Conservation (phyloP, 2,888 invertebrate species). For the Cheilosia soror region DNA sequence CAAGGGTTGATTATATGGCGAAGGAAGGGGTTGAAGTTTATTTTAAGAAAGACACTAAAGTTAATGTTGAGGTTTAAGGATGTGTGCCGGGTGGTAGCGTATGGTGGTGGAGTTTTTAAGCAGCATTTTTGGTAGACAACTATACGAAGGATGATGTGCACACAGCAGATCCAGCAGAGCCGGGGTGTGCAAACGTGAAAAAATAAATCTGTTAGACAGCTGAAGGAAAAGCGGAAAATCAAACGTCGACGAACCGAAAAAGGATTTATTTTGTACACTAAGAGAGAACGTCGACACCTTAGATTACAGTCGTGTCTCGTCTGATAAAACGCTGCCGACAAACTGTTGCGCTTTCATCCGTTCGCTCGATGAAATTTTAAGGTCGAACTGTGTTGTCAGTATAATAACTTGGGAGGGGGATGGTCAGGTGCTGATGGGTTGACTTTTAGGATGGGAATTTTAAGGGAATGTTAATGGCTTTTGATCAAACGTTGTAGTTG, state of each 20-base stretch:
- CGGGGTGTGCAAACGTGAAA: slow-evolving; percentile 51
- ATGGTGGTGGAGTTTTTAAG: slow-evolving; percentile 15
- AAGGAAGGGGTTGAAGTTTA: slow-evolving; percentile 67
- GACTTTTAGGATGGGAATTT: too few species aligned
- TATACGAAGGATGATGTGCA: neutral
- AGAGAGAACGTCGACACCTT: slow-evolving; percentile 74
- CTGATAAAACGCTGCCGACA: slow-evolving; percentile 72
- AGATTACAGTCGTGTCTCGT: slow-evolving; percentile 77
- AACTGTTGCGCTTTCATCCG: slow-evolving; percentile 63
- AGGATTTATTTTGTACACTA: slow-evolving; percentile 61
- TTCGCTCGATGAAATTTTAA: slow-evolving; percentile 29
- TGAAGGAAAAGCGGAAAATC: slow-evolving; percentile 70
- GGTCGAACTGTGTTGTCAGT: too few species aligned
- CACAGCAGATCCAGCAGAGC: slow-evolving; percentile 3
- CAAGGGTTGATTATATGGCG: slow-evolving; percentile 64
- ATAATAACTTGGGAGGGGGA: too few species aligned
- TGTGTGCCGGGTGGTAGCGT: neutral
- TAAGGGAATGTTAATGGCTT: too few species aligned
- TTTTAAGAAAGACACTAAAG: slow-evolving; percentile 64
- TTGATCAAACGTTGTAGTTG: too few species aligned
- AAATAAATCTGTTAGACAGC: slow-evolving; percentile 59
- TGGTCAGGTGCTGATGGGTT: too few species aligned
- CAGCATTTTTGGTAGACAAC: slow-evolving; percentile 27
- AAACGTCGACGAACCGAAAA: slow-evolving; percentile 75
- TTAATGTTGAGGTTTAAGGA: slow-evolving; percentile 64